A percentile compares a stretch with the other conserved stretches of the same genome.
These are phyloP conservation scores for Lampris megalopsis DNA, from an alignment of 2,113 vertebrate species.

Conservation along the genomic window DNA sequence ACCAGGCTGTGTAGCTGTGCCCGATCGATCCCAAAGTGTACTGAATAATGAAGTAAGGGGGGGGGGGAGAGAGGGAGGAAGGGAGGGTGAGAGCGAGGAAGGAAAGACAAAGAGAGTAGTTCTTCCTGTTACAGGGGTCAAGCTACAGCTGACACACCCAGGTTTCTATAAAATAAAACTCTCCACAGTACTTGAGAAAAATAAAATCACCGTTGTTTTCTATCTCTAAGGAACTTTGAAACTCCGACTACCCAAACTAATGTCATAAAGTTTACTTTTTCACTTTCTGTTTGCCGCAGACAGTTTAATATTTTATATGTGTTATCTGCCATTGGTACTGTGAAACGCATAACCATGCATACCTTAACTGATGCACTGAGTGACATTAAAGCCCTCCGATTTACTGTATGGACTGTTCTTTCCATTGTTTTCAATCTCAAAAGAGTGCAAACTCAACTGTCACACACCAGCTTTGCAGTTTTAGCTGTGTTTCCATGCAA, in stretches of 20 bases:
- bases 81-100: conserved; percentile 25
- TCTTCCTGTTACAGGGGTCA: conserved; percentile 22
- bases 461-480: too few relatives aligned
- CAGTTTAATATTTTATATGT: too few relatives aligned
- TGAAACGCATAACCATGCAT: too few relatives aligned
- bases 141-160: conserved; percentile 37
- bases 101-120: not conserved
- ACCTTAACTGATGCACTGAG: too few relatives aligned
- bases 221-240: conserved; percentile 1
- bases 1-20: conserved; percentile 77
- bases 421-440: too few relatives aligned
- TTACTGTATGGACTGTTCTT: too few relatives aligned
- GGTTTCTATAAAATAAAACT: conserved; percentile 36
- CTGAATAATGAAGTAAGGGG: conserved; percentile 80
- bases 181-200: conserved; percentile 12
- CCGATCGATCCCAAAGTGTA: conserved; percentile 80
- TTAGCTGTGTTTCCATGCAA: too few relatives aligned
- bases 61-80: conserved; percentile 35
- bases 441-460: too few relatives aligned
- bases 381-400: too few relatives aligned
- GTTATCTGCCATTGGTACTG: too few relatives aligned
- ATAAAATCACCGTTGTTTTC: not conserved
- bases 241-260: not conserved
- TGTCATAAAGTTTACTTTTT: not conserved
- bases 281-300: too few relatives aligned